Evolutionary conservation across 2,888 invertebrate species (phyloP).

Genomic region (Osmoderma eremita): DNA sequence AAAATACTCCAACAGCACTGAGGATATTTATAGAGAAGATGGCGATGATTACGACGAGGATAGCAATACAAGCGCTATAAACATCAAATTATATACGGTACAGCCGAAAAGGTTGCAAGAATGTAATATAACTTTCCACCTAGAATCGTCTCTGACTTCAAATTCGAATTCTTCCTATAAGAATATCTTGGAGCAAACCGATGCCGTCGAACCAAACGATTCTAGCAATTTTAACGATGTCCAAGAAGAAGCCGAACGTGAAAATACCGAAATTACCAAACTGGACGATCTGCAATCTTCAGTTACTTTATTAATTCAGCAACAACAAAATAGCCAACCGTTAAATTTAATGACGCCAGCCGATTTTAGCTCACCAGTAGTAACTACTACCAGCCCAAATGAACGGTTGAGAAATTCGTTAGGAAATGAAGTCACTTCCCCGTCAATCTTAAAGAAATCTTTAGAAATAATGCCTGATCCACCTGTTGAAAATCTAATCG

Average conservation of each 20-base stretch:
- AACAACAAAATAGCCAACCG: conserved; percentile 60
- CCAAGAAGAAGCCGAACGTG: conserved; percentile 46
- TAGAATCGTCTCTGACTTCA: conserved; percentile 51
- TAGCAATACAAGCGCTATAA: conserved; percentile 55
- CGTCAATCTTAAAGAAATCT: conserved; percentile 43
- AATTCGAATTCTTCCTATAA: conserved; percentile 47
- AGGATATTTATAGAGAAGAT: conserved; percentile 69
- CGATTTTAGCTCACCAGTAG: conserved; percentile 75
- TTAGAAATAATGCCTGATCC: conserved; percentile 36
- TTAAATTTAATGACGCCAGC: conserved; percentile 89
- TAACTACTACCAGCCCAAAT: conserved; percentile 48
- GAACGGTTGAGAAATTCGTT: conserved; percentile 44
- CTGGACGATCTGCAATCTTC: conserved; percentile 60
- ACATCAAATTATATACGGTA: conserved; percentile 78
- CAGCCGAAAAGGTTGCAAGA: conserved; percentile 92
- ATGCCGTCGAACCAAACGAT: conserved; percentile 41
- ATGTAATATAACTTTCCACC: conserved; percentile 57
- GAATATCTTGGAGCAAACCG: conserved; percentile 43
- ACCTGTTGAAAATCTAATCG: conserved; percentile 55
- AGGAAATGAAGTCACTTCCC: conserved; percentile 45
- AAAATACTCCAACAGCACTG: conserved; percentile 63
- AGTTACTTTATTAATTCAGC: conserved; percentile 59
- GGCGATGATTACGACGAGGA: conserved; percentile 65
- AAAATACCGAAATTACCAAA: conserved; percentile 53
- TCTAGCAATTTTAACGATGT: conserved; percentile 48